Evolutionary conservation across 2,888 invertebrate genomes (phyloP).

Genomic region (Philaethria dido): DNA sequence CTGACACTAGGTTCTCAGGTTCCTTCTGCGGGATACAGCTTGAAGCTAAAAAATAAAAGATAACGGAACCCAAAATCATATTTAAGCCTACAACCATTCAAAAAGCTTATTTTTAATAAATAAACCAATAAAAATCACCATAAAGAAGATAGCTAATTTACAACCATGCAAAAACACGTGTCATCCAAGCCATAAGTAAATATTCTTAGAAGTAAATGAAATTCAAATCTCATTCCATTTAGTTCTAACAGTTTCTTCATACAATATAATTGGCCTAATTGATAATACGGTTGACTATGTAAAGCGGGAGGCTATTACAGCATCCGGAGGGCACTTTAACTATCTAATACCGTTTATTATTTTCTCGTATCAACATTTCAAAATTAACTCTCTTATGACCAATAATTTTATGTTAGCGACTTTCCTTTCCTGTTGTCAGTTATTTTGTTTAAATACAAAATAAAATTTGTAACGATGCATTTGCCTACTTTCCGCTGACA

Average conservation of each 20-base stretch:
- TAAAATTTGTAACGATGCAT: slow-evolving; percentile 19
- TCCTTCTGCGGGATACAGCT: too few species aligned
- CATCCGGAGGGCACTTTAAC: slow-evolving; percentile 35
- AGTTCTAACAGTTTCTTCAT: slow-evolving; percentile 18
- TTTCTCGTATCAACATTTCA: slow-evolving; percentile 33
- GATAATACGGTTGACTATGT: slow-evolving; percentile 35
- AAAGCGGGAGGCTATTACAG: slow-evolving; percentile 32
- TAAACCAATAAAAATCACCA: too few species aligned
- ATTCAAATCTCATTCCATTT: slow-evolving; percentile 6
- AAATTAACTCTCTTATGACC: slow-evolving; percentile 34
- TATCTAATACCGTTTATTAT: slow-evolving; percentile 38
- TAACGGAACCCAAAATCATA: too few species aligned
- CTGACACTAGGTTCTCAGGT: too few species aligned
- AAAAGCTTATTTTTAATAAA: too few species aligned
- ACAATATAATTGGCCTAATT: slow-evolving; percentile 37
- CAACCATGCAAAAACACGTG: not conserved
- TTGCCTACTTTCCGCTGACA: slow-evolving; percentile 18
- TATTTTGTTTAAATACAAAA: slow-evolving; percentile 27
- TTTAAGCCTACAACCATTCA: too few species aligned
- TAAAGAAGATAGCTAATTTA: too few species aligned
- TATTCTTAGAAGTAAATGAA: slow-evolving; percentile 20
- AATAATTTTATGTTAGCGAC: slow-evolving; percentile 35
- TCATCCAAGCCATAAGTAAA: not conserved
- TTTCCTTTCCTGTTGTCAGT: slow-evolving; percentile 28
- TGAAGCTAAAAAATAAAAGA: too few species aligned